Base-by-base conservation (phyloP, 2,888 invertebrate genomes). In the Tenodera sinensis region DNA sequence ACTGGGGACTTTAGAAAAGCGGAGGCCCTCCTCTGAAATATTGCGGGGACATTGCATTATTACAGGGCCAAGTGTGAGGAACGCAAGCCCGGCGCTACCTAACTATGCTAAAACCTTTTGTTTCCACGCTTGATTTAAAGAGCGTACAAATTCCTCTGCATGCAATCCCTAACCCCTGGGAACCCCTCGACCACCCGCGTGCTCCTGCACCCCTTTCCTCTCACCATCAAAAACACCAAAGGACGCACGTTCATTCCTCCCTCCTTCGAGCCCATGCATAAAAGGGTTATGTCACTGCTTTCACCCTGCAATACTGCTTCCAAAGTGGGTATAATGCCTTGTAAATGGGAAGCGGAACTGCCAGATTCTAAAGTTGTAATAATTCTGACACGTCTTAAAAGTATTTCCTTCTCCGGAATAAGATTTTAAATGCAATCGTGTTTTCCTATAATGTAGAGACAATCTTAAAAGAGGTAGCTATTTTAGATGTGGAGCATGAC, bases 121-220 rank as follows among this genome's bases (percentile, higher is more conserved):
- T 89, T 89, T 85, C 86, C 83, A 28, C 88, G 89, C 88, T 88
- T 89, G 88, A 89, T 89, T 89, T 89, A 89, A 89, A 89, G 88
- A 89, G 88, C 89, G 85, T 88, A 88, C 89, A 89, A 89, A 88
- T 89, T 88, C 88, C 88, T 87, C 28, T 34, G 87, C 87, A 87
- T 85, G 85, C 85, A 85, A 85, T 28, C 54, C 54, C 54, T 71
- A 71, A 71, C 54, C 54, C 54, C 54, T 71, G 54, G 54, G 54
- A 47, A 83, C 34, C 87, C 82, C 82, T 82, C 82, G 30, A 83
- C 34, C 87, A 82, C 34, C 34, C 83, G 25, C 87, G 83, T 87
- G 30, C 34, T 34, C 81, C 71, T 71, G 71, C 86, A 25, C 86
- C 28, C 81, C 81, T 81, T 81, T 86, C 28, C 81, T 54, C 86